A percentile compares a stretch with the other conserved stretches of the same genome.
phyloP scores from a whole-genome alignment of 2,888 invertebrate species.

The Netelia fuscicornis region DNA sequence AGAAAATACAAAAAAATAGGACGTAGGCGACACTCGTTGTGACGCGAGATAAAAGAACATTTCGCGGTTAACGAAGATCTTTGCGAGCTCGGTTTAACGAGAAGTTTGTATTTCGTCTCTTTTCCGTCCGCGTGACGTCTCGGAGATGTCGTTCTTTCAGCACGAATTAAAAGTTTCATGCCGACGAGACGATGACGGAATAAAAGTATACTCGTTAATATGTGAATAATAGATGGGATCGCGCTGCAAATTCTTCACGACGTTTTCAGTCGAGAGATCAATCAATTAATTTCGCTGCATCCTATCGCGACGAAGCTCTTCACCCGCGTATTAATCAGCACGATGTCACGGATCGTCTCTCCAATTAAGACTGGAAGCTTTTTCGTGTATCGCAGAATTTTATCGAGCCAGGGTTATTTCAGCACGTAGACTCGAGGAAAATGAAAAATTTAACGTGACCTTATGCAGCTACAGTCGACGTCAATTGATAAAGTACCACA shows the following conservation, averaged over 20 bases:
- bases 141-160: neutral
- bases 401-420: constrained; percentile 9
- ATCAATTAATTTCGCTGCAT: no score
- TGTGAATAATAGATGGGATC: no score
- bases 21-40: constrained; percentile 23
- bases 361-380: constrained; percentile 36
- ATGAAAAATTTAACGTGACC: neutral
- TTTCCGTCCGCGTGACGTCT: constrained; percentile 12
- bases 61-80: constrained; percentile 65
- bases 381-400: neutral
- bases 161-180: neutral
- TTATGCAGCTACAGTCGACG: constrained; percentile 9
- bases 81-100: constrained; percentile 64
- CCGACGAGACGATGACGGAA: neutral
- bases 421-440: neutral
- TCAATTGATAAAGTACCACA: constrained; percentile 35
- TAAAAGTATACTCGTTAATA: neutral
- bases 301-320: no score
- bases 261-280: no score
- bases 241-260: no score
- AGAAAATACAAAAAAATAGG: neutral
- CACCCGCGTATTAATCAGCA: constrained; percentile 14
- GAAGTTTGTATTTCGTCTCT: constrained; percentile 38
- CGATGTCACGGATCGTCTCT: constrained; percentile 33
- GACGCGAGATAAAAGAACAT: constrained; percentile 41